Evolutionary conservation across 1,140 invertebrate genomes (phyloP).

Genomic region (Oscheius sp.): DNA sequence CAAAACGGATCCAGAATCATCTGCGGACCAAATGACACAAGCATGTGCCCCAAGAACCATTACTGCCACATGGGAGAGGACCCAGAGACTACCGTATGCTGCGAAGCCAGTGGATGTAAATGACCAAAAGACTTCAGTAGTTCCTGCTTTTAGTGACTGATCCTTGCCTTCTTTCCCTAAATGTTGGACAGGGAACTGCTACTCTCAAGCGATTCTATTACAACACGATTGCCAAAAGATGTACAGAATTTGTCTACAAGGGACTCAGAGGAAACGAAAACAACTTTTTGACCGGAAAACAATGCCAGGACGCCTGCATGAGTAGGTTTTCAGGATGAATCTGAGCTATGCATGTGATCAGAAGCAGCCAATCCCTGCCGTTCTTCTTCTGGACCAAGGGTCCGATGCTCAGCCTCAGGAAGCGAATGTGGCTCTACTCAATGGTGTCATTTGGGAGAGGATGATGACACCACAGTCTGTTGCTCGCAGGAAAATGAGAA

Average conservation of each 20-base stretch:
- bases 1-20: slow-evolving; percentile 19
- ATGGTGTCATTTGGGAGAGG: slow-evolving; percentile 56
- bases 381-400: slow-evolving; percentile 29
- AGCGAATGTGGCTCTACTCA: slow-evolving; percentile 41
- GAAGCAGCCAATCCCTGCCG: slow-evolving; percentile 56
- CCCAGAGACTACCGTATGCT: slow-evolving; percentile 43
- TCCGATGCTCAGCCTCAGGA: slow-evolving; percentile 26
- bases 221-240: slow-evolving; percentile 52
- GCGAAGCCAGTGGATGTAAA: slow-evolving; percentile 45
- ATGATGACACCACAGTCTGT: slow-evolving; percentile 51
- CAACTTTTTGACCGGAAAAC: slow-evolving; percentile 53
- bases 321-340: slow-evolving; percentile 41
- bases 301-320: slow-evolving; percentile 52
- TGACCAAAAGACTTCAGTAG: not conserved
- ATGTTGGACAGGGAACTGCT: slow-evolving; percentile 49
- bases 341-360: slow-evolving; percentile 23
- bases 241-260: slow-evolving; percentile 55
- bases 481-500: slow-evolving; percentile 48
- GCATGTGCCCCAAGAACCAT: slow-evolving; percentile 37
- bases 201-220: slow-evolving; percentile 56
- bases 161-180: slow-evolving; percentile 50
- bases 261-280: slow-evolving; percentile 59
- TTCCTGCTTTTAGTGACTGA: slow-evolving; percentile 49
- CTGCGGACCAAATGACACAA: slow-evolving; percentile 35
- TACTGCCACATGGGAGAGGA: slow-evolving; percentile 49